phyloP scores from a whole-genome alignment of 1,140 invertebrate genomes.

The Ooceraea biroi region DNA sequence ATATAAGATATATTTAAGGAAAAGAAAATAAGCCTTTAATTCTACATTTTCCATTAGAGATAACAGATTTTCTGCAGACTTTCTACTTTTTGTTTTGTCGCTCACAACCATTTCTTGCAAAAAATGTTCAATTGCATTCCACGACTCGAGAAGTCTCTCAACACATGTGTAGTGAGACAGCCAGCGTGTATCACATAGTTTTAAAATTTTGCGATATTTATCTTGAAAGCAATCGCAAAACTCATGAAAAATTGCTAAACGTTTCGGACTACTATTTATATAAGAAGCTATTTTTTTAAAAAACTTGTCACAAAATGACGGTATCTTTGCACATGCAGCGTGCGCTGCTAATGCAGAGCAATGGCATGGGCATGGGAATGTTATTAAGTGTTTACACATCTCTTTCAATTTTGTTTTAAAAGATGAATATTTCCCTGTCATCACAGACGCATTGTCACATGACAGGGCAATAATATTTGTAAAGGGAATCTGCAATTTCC shows the following conservation, averaged over 20 bases:
- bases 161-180: background rate
- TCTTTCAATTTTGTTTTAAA: background rate
- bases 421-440: background rate
- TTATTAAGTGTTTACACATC: background rate
- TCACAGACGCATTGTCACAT: background rate
- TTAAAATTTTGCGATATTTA: background rate
- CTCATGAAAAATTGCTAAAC: background rate
- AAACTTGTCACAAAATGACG: background rate
- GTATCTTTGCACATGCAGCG: background rate
- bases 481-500: background rate
- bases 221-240: background rate
- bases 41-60: background rate
- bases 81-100: background rate
- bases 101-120: background rate
- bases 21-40: background rate
- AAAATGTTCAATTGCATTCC: background rate
- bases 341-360: background rate
- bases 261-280: background rate
- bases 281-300: background rate
- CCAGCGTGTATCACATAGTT: no score
- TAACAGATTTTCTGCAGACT: background rate
- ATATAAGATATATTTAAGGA: background rate
- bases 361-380: background rate
- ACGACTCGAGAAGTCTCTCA: background rate
- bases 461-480: background rate